Evolutionary conservation across 2,888 invertebrate species (phyloP).

Genomic region (Noctua pronuba): DNA sequence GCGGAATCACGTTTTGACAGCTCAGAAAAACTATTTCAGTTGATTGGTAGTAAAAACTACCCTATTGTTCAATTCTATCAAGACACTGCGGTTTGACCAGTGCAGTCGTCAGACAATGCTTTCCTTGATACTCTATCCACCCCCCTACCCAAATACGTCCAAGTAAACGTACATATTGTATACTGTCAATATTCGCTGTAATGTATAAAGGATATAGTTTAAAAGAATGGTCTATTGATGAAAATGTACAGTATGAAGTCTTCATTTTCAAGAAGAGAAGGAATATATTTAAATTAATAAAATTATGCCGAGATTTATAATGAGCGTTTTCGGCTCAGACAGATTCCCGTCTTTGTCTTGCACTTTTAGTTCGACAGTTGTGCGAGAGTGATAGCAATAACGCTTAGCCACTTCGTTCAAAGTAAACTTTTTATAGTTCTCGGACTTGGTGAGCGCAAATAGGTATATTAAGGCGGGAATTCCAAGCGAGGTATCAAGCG

Average conservation of each 20-base stretch:
- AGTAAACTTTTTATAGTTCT: background rate
- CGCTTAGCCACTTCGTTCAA: background rate
- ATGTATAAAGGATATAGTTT: conserved; percentile 42
- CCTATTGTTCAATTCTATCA: background rate
- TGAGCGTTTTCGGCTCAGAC: background rate
- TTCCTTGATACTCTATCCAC: background rate
- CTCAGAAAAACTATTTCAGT: background rate
- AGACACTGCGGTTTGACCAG: background rate
- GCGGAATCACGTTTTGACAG: background rate
- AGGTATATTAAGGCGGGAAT: background rate
- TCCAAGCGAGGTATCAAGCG: background rate
- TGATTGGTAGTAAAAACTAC: background rate
- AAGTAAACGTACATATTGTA: conserved; percentile 41
- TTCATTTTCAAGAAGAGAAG: conserved; percentile 20
- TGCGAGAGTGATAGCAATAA: background rate
- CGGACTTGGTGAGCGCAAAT: background rate
- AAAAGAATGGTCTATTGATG: conserved; percentile 30
- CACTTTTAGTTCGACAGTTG: background rate
- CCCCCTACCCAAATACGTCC: conserved; percentile 8
- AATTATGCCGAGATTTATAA: background rate
- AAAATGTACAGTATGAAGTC: conserved; percentile 47
- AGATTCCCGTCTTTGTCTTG: background rate
- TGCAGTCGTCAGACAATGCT: background rate
- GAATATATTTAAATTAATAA: background rate
- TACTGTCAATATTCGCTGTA: conserved; percentile 50